phyloP scores from a whole-genome alignment of 2,888 invertebrate species.

The Neoscelio sp. region DNA sequence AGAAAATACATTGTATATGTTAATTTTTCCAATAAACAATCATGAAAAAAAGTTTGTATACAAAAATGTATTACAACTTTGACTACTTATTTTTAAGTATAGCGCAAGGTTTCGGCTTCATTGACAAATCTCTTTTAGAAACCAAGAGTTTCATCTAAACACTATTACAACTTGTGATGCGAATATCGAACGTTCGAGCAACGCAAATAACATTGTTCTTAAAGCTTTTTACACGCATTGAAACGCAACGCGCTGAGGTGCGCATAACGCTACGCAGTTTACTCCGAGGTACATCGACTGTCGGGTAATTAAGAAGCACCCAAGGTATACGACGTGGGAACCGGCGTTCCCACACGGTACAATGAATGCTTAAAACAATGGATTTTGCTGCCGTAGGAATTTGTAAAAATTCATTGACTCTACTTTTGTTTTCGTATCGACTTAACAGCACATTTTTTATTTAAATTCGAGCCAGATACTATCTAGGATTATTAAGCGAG shows the following conservation, averaged over 20 bases:
- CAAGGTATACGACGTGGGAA: conserved; percentile 66
- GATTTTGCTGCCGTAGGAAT: conserved; percentile 42
- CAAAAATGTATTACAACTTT: too few species aligned
- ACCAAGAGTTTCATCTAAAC: too few species aligned
- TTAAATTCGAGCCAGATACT: background rate
- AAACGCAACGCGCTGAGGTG: conserved; percentile 48
- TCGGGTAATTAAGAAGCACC: conserved; percentile 67
- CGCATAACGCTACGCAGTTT: conserved; percentile 34
- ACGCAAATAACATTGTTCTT: conserved; percentile 27
- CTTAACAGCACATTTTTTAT: conserved; percentile 8
- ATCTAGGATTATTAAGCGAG: too few species aligned
- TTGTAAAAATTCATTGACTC: conserved; percentile 57
- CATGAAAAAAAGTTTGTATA: too few species aligned
- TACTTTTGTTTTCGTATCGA: conserved; percentile 53
- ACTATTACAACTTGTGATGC: background rate
- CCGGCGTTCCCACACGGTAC: conserved; percentile 69
- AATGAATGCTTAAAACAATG: conserved; percentile 69
- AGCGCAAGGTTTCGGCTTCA: too few species aligned
- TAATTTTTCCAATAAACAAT: too few species aligned
- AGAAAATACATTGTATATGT: too few species aligned
- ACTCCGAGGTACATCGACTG: conserved; percentile 63
- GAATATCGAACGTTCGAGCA: conserved; percentile 19
- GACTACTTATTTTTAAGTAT: too few species aligned
- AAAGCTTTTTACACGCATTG: conserved; percentile 8
- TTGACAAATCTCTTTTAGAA: too few species aligned